phyloP scores from a whole-genome alignment of 2,113 vertebrate genomes.

The Dinomys branickii region DNA sequence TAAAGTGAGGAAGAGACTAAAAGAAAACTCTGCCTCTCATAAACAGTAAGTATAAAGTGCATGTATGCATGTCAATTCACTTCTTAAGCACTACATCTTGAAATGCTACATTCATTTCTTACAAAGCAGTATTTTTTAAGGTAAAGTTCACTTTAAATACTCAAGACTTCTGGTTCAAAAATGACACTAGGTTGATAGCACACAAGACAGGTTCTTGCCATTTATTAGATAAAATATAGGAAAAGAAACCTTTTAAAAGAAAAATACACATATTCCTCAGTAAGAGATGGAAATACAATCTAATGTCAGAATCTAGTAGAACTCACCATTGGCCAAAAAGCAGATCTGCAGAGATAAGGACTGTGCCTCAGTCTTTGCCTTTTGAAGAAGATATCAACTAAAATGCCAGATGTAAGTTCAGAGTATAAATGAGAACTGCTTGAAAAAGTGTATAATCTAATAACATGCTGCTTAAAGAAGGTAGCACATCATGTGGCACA shows the following conservation, averaged over 20 bases:
- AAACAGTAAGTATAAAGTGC: background rate
- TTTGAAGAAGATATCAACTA: background rate
- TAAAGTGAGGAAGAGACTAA: background rate
- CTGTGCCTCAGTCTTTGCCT: background rate
- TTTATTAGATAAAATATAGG: background rate
- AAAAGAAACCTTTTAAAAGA: background rate
- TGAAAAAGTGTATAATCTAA: background rate
- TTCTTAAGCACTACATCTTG: background rate
- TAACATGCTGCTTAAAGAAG: background rate
- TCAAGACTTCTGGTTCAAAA: background rate
- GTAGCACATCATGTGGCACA: background rate
- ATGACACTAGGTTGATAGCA: background rate
- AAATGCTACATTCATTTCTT: background rate
- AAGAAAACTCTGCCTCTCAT: background rate
- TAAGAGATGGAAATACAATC: background rate
- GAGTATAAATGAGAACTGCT: background rate
- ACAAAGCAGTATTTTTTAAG: background rate
- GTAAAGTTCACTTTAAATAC: background rate
- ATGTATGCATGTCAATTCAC: background rate
- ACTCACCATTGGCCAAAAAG: background rate
- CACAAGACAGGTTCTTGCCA: background rate
- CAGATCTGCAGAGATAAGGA: background rate
- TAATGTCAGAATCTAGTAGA: background rate
- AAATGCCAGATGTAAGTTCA: background rate
- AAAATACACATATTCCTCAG: background rate